A percentile compares a stretch with the other conserved stretches of the same genome.
phyloP scores from a whole-genome alignment of 92 coral and sea anemone species.

The Umimayanthus kanabou region DNA sequence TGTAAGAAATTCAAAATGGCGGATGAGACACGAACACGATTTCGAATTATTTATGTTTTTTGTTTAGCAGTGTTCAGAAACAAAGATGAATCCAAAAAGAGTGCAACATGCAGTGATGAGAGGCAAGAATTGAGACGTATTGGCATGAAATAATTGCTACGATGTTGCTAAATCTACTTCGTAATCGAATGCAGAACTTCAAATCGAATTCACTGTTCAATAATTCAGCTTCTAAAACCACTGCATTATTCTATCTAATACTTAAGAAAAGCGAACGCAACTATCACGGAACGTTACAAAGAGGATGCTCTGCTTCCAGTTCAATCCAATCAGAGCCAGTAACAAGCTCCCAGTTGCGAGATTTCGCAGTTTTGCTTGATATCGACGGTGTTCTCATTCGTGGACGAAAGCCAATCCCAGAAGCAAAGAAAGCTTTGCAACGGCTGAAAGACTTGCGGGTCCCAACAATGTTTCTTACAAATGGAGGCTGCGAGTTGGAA shows the following conservation, averaged over 20 bases:
- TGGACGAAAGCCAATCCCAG: slow-evolving; percentile 69
- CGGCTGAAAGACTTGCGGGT: slow-evolving; percentile 53
- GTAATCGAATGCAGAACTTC: neutral
- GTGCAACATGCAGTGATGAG: neutral
- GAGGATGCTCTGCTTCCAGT: neutral
- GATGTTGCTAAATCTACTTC: slow-evolving; percentile 8
- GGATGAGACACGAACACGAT: neutral
- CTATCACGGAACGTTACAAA: slow-evolving; percentile 10
- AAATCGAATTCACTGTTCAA: neutral
- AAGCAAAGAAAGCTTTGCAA: slow-evolving; percentile 66
- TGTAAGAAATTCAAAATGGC: slow-evolving; percentile 9
- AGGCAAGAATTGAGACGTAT: neutral
- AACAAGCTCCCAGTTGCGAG: slow-evolving; percentile 13
- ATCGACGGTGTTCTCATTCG: slow-evolving; percentile 82
- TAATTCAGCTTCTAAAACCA: neutral
- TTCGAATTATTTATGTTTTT: neutral
- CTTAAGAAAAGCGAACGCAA: neutral
- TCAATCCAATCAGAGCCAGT: neutral
- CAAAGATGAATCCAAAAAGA: neutral
- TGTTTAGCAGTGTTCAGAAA: neutral
- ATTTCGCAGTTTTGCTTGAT: slow-evolving; percentile 67
- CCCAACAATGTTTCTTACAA: slow-evolving; percentile 69
- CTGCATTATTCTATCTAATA: neutral
- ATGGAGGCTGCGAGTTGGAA: slow-evolving; percentile 72
- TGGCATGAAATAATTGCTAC: neutral